Evolutionary conservation across 2,113 vertebrate genomes (phyloP), one percentile per base, ranked within the genome.

Genomic region (Rhodinocichla rosea): DNA sequence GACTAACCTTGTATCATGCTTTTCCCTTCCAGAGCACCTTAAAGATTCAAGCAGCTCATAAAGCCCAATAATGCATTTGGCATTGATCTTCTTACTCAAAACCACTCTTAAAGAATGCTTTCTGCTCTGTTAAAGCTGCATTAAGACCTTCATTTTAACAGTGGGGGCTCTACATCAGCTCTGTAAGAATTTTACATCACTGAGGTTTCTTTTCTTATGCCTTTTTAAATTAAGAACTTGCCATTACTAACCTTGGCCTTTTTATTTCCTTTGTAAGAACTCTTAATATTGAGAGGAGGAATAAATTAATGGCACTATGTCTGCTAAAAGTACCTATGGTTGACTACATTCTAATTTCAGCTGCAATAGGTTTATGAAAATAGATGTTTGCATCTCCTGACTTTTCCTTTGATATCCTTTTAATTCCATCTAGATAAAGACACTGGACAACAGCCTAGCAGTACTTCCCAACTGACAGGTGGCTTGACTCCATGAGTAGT

Each of bases 21-120:
- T 80, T 77, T 77, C 37, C 75, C 12, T 74, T 86, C 50, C 83
- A 63, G 57, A 83, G 68, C 0, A 0, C 44, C 79, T 77, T 70
- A 67, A 92, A 92, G 27, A 86, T 90, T 91, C 82, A 93, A 86
- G 68, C 42, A 90, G 83, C 44, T 95, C 93, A 80, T 94, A 39
- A 94, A 90, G 64, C 49, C n/a, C 85, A 90, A 78, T 94, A 95
- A 95, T 75, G 79, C 47, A 93, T 86, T 83, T 78, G 69, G 80
- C 88, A 96, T 93, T 81, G 92, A 96, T 96, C 90, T 65, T 83
- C 73, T 71, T 71, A 78, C 32, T 77, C 75, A 70, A 88, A 90
- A 86, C 26, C 45, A 69, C 27, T 77, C 76, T 42, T 64, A 83
- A 16, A 82, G 49, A 91, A 93, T 57, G 57, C 37, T 95, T 92